Base-by-base conservation (phyloP, 2,113 vertebrate genomes). In the Leucopsar rothschildi region DNA sequence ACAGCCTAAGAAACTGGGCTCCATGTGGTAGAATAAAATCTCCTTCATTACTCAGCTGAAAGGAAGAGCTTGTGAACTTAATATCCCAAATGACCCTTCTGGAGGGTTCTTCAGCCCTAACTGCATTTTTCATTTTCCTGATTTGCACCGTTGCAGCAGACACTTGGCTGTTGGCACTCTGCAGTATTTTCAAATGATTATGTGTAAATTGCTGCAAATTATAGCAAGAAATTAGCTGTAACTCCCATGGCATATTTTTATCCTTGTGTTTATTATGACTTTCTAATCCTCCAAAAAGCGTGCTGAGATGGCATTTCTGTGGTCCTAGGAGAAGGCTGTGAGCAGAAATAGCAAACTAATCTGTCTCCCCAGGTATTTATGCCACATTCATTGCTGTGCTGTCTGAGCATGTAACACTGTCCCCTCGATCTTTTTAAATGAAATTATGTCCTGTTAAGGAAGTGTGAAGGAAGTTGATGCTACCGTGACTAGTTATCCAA, bases 271-370 rank as follows among this genome's bases (percentile, higher is more conserved):
- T 94, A 69, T 95, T 89, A 82, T 21, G 73, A 55, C 82, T 95
- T 95, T 95, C 66, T 95, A 70, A 87, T 92, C 93, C 78, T 95
- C 59, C 59, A 69, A 89, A 91, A 72, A 71, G 81, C 91, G 37
- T 50, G 77, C 94, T 96, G 95, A 95, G 91, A 71, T 95, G 61
- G 94, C 86, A 69, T 91, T 97, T 86, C 83, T 68, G 60, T 86
- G 88, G 91, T 95, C 91, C 86, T 75, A 56, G 84, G 91, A 95
- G 89, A 84, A 83, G 47, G 79, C 93, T 57, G 73, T 76, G 93
- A 93, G 81, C 87, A 92, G 81, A 82, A 97, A 95, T 84, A 97
- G 83, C 90, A 86, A 84, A 50, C 86, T 95, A 95, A 91, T 96
- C 78, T 85, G 73, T 93, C 94, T 96, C 91, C 87, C 84, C 94